A percentile compares a stretch with the other conserved stretches of the same genome.
phyloP scores from a whole-genome alignment of 2,888 invertebrate species.

The Caenorhabditis uteleia region DNA sequence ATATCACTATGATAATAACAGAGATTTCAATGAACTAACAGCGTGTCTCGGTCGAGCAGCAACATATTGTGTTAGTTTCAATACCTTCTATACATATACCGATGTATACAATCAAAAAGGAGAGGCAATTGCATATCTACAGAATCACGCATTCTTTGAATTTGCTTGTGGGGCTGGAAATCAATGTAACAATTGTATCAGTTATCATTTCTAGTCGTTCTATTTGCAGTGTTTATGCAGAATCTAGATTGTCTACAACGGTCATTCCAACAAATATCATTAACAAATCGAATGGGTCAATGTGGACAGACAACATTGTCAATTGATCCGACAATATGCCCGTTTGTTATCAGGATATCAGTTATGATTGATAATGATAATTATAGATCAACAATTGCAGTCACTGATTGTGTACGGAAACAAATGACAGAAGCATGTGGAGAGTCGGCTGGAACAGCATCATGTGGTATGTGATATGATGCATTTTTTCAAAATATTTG shows the following conservation, averaged over 20 bases:
- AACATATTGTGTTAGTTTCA: slow-evolving; percentile 16
- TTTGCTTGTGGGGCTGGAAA: slow-evolving; percentile 38
- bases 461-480: slow-evolving; percentile 13
- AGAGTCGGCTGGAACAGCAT: slow-evolving; percentile 13
- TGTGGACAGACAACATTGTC: slow-evolving; percentile 24
- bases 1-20: background rate
- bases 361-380: background rate
- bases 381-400: slow-evolving; percentile 10
- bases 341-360: slow-evolving; percentile 10
- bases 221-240: slow-evolving; percentile 22
- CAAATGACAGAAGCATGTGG: slow-evolving; percentile 26
- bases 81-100: slow-evolving; percentile 14
- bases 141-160: slow-evolving; percentile 47
- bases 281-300: slow-evolving; percentile 30
- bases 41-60: slow-evolving; percentile 11
- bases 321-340: slow-evolving; percentile 15
- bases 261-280: slow-evolving; percentile 17
- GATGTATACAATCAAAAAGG: slow-evolving; percentile 10
- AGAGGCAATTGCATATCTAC: slow-evolving; percentile 26
- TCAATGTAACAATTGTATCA: slow-evolving; percentile 7
- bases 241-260: slow-evolving; percentile 35
- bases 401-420: slow-evolving; percentile 23
- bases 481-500: no score
- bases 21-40: slow-evolving; percentile 25
- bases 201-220: no score